Evolutionary conservation across 2,797 vertebrate genomes (phyloP), one percentile per base, ranked within the genome.

Genomic region (Phrynocephalus vlangalii): DNA sequence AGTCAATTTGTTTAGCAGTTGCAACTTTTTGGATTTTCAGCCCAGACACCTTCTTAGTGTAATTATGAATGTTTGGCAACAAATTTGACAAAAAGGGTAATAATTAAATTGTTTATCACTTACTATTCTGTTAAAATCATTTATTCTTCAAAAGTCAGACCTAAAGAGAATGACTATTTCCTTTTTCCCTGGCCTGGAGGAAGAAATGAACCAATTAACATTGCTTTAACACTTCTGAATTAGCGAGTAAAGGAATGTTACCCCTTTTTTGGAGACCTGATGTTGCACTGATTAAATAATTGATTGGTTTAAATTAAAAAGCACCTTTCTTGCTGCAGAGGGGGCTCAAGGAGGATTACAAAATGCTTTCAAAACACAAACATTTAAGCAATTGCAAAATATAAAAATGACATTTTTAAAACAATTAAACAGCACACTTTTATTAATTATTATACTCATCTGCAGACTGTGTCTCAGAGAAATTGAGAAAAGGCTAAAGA

Each of bases 121-220:
- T 5, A 56, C 26, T 70, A 87, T 0, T 15, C 52, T 90, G 0
- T 26, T 82, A 66, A n/a, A 26, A 79, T 79, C 76, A 79, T 5
- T 68, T 28, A 75, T 20, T 79, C 86, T 89, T 90, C 33, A 83
- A 79, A 33, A 80, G 26, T 2, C 9, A 83, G 68, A 70, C 83
- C 20, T 0, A 56, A 30, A 83, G 80, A 81, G 60, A 70, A 82
- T 71, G 28, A 10, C 22, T 72, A 24, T 38, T 2, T 16, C 28
- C 67, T 50, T 11, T 50, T 50, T 67, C 20, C 8, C 38, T 75
- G 28, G 10, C 8, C 22, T 15, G 22, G 15, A 15, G 20, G 63
- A 9, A 26, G 16, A 33, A 22, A 8, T 7, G 30, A 79, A 63
- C 78, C 18, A 48, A 48, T 22, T 8, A 48, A 11, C 63, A 56